Conservation (phyloP, 2,888 invertebrate species). For the Stenoptilia bipunctidactyla region DNA sequence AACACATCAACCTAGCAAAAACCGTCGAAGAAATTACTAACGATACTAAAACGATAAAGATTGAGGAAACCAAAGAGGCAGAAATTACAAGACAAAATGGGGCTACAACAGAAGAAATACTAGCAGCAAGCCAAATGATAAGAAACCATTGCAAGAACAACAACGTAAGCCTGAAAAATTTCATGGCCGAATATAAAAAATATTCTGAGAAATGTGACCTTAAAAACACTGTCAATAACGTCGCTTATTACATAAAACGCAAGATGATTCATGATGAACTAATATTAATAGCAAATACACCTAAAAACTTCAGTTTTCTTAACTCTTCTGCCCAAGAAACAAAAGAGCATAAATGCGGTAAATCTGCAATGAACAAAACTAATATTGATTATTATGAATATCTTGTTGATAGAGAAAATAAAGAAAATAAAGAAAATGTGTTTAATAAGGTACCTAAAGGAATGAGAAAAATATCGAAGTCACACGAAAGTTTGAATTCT, state of each 20-base stretch:
- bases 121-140: conserved; percentile 32
- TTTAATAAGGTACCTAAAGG: background rate
- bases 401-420: background rate
- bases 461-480: background rate
- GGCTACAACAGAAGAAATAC: conserved; percentile 24
- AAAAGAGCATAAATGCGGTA: background rate
- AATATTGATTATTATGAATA: no score
- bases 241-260: conserved; percentile 30
- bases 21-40: conserved; percentile 20
- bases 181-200: conserved; percentile 28
- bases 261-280: conserved; percentile 31
- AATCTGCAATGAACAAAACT: background rate
- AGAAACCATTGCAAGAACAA: conserved; percentile 29
- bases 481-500: background rate
- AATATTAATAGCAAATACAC: conserved; percentile 22
- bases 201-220: conserved; percentile 24
- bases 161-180: conserved; percentile 22
- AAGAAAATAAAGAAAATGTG: background rate
- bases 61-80: conserved; percentile 22
- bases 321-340: background rate
- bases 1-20: conserved; percentile 13
- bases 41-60: conserved; percentile 26
- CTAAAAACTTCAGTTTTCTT: conserved; percentile 23
- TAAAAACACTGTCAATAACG: conserved; percentile 25
- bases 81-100: conserved; percentile 24